Conservation (phyloP, 2,888 invertebrate genomes). For the Anarsia innoxiella region DNA sequence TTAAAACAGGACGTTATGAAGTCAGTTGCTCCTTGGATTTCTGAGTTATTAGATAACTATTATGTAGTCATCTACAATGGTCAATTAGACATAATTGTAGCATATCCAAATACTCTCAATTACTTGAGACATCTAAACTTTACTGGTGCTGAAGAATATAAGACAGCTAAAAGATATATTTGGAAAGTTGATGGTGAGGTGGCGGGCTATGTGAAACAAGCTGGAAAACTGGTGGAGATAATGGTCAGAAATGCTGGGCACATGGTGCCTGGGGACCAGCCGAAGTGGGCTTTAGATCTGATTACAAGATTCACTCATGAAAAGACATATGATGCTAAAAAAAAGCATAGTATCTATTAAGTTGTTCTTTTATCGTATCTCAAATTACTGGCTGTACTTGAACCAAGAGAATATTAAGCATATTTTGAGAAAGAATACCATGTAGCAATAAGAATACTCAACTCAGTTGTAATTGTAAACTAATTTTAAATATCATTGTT, state of each 20-base stretch:
- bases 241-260: conserved; percentile 87
- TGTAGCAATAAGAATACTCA: no score
- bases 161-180: conserved; percentile 76
- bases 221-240: conserved; percentile 82
- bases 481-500: no score
- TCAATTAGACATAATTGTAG: conserved; percentile 93
- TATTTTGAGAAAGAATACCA: no score
- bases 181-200: conserved; percentile 82
- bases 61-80: conserved; percentile 90
- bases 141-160: conserved; percentile 78
- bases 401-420: no score
- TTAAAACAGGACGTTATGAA: conserved; percentile 87
- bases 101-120: conserved; percentile 88
- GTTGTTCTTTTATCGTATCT: no score
- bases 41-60: conserved; percentile 80
- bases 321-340: conserved; percentile 40
- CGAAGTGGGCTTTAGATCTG: conserved; percentile 83
- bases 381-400: no score
- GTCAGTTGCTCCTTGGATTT: conserved; percentile 83
- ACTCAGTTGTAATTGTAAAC: no score
- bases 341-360: background rate
- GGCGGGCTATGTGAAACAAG: conserved; percentile 85
- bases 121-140: conserved; percentile 84
- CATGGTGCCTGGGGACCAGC: conserved; percentile 87
- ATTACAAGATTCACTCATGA: conserved; percentile 80